Base-by-base conservation (phyloP, 2,888 invertebrate species). In the Temnothorax rugatulus region DNA sequence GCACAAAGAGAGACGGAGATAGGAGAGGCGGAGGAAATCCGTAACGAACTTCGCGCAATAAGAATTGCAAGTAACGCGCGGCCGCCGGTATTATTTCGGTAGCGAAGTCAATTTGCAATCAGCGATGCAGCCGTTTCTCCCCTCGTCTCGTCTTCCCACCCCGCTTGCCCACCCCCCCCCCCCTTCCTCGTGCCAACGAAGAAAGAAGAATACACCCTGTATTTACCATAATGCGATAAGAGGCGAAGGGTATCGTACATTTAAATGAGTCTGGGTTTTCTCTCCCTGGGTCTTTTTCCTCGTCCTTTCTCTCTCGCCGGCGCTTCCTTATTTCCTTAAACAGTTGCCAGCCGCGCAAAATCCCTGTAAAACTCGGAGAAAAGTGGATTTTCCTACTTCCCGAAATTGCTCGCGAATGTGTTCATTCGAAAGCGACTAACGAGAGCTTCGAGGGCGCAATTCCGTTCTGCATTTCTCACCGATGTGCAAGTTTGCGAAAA, bases 201-300 rank as follows among this genome's bases (percentile, higher is more conserved):
- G 73, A 81, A 81, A 81, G 79, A 88, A 85, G 85, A 85, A 85
- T 87, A 88, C 79, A 87, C 84, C 87, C 86, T 87, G 93, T 92
- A 93, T 93, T 93, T 93, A 93, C 91, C 93, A 93, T 93, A 93
- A 93, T 93, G 91, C 92, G 93, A 92, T 93, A 93, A 93, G 92
- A 91, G 92, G 87, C 89, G 91, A 89, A 89, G 89, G 87, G 89
- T 92, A 93, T 92, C 91, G 92, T 92, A 92, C 93, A 93, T 93
- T 91, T 90, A 92, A 93, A 93, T 92, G 92, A 93, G 90, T 86
- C 82, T 75, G 68, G 52, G 57, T 18, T 69, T 38, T 38, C 82
- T 63, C 63, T 18, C n/a, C 47, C 54, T 59, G 11, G 38, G 29
- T 66, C 52, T 64, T 84, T 57, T 73, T 69, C 61, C 54, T 54